Evolutionary conservation across 2,113 vertebrate species (phyloP), one percentile per base, ranked within the genome.

Genomic region (Oceanodroma tethys): DNA sequence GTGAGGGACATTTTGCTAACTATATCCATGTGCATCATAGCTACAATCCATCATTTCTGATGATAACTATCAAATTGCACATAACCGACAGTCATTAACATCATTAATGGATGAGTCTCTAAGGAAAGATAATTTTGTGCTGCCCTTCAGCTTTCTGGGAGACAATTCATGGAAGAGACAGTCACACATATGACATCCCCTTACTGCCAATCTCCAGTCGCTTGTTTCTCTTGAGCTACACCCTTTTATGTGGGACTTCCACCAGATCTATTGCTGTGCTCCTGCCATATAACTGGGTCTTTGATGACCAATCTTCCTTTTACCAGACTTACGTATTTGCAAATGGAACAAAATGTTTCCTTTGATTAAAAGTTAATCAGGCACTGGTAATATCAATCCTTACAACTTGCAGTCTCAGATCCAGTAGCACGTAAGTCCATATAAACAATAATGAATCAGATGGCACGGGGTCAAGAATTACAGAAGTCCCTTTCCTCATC

Each of bases 71-170:
- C 59, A 66, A 43, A 78, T 10, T 23, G 45, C 86, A 29, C 60
- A 70, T 53, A 74, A 42, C 63, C 12, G 11, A 81, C 92, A 66
- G 34, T 20, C 73, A 71, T 81, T 74, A 85, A n/a, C n/a, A 13
- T 16, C 78, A 67, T 38, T 79, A 85, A 87, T 62, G 65, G 50
- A 87, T 71, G 81, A 88, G 15, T 16, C 73, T 71, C 84, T n/a
- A 29, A 43, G 56, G 59, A 84, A 67, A 71, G 84, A n/a, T 12
- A 32, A 94, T 88, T 82, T 50, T 30, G 38, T 67, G 50, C 81
- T 95, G 95, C 91, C 94, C 85, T 97, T 90, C 95, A 85, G 56
- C 55, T 85, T 91, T 74, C 78, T 74, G 81, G 55, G 66, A 86
- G 43, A 73, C 63, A 66, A 30, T 5, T 63, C 38, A 40, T 43